A percentile compares a stretch with the other conserved stretches of the same genome.
Evolutionary conservation across 1,140 invertebrate genomes (phyloP).

Genomic region (Pachyrhynchus sulphureomaculatus): DNA sequence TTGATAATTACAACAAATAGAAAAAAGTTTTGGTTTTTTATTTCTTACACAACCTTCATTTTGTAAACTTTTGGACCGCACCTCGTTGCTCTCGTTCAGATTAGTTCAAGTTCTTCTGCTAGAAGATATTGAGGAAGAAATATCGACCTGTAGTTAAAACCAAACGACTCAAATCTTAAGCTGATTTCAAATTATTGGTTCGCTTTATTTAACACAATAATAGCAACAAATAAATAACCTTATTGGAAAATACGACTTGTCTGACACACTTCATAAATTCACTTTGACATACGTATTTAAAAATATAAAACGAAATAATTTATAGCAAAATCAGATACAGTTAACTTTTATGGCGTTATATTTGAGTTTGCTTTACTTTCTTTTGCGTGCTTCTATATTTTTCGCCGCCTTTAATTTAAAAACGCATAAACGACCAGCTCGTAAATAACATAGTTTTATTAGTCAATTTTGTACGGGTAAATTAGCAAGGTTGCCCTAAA

Average conservation of each 20-base stretch:
- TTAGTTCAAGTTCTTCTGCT: too few species aligned
- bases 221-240: too few species aligned
- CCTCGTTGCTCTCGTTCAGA: too few species aligned
- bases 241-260: conserved; percentile 3
- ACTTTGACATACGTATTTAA: background rate
- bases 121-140: too few species aligned
- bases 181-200: too few species aligned
- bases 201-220: too few species aligned
- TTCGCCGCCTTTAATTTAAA: conserved; percentile 9
- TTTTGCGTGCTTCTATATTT: conserved; percentile 7
- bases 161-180: too few species aligned
- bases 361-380: conserved; percentile 9
- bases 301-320: conserved; percentile 12
- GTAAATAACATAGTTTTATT: conserved; percentile 15
- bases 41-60: too few species aligned
- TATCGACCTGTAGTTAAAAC: too few species aligned
- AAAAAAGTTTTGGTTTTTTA: too few species aligned
- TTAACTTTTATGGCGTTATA: conserved; percentile 9
- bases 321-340: conserved; percentile 6
- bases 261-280: background rate
- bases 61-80: too few species aligned
- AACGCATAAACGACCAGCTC: conserved; percentile 9
- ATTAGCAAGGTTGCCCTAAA: conserved; percentile 1
- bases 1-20: too few species aligned
- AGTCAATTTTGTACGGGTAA: conserved; percentile 5